Base-by-base conservation (phyloP, 2,888 invertebrate species). In the Lottia gigantea region DNA sequence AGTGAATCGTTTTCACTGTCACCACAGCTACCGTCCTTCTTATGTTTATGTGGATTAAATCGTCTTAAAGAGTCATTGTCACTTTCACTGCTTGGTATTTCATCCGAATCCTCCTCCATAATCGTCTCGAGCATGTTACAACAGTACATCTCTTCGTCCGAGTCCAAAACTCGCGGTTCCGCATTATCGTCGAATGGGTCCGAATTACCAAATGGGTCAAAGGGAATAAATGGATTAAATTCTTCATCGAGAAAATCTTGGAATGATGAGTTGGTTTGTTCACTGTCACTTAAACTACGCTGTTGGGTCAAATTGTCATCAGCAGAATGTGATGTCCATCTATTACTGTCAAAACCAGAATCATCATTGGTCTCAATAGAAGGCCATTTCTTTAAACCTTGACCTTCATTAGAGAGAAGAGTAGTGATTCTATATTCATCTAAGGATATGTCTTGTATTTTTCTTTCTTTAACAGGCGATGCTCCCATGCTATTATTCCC, bases 61-160 rank as follows among this genome's bases (percentile, higher is more conserved):
- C 40, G 16, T 73, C 64, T 55, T n/a, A 67, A 61, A 15, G 69
- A 64, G 49, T 77, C 77, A 46, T 62, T 67, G 14, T 76, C 73
- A 26, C 70, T 71, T 11, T 71, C 70, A 62, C 74, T 77, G 63
- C 73, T 75, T 14, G 75, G 67, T 16, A 80, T 71, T 66, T 83
- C 83, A 55, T 80, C 81, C 2, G 81, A 79, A 68, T 79, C 80
- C 62, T 85, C 85, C 66, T 85, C 85, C 67, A 82, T 78, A 7
- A 85, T 85, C 0, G 85, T 82, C 66, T 84, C 85, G 46, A 85
- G 71, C 62, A 76, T 63, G 1, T 73, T 72, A 15, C 75, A 74
- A 46, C 73, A 74, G 64, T 75, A 83, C 31, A 79, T 75, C 25
- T 83, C 80, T 45, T 82, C 81, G 64, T 82, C 82, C 6, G 80